These are phyloP conservation scores for Acanthochromis polyacanthus DNA, from an alignment of 2,113 vertebrate genomes.

Conservation along the genomic window DNA sequence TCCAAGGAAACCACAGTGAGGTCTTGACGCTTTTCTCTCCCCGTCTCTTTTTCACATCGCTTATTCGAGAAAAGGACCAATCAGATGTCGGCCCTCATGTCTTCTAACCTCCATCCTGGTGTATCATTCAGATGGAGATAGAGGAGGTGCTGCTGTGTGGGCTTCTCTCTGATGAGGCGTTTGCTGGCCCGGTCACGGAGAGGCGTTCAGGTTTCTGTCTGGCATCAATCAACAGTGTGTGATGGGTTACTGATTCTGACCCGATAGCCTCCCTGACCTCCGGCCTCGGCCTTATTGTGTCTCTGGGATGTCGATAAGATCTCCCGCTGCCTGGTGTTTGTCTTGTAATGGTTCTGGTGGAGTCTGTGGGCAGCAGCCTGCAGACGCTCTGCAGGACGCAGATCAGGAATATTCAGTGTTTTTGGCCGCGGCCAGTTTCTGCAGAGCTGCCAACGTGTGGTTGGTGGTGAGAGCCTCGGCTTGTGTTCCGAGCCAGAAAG, in stretches of 20 bases:
- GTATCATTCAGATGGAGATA: constrained; percentile 17
- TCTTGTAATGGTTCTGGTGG: constrained; percentile 3
- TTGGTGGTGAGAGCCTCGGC: neutral
- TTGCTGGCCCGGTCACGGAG: constrained; percentile 26
- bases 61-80: constrained; percentile 40
- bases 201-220: constrained; percentile 4
- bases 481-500: neutral
- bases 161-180: constrained; percentile 24
- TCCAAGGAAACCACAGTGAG: too few species aligned
- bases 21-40: too few species aligned
- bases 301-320: constrained; percentile 23
- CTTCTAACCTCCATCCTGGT: constrained; percentile 40
- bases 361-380: constrained; percentile 26
- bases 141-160: neutral
- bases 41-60: too few species aligned
- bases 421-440: neutral
- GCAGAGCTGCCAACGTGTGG: neutral
- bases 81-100: constrained; percentile 19
- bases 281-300: constrained; percentile 20
- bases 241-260: neutral
- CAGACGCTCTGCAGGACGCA: constrained; percentile 16
- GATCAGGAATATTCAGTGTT: constrained; percentile 24
- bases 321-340: constrained; percentile 14
- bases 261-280: neutral
- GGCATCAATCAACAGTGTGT: constrained; percentile 33